Evolutionary conservation across 2,888 invertebrate species (phyloP), one percentile per base, ranked within the genome.

Genomic region (Cataglyphis rosenhaueri): DNA sequence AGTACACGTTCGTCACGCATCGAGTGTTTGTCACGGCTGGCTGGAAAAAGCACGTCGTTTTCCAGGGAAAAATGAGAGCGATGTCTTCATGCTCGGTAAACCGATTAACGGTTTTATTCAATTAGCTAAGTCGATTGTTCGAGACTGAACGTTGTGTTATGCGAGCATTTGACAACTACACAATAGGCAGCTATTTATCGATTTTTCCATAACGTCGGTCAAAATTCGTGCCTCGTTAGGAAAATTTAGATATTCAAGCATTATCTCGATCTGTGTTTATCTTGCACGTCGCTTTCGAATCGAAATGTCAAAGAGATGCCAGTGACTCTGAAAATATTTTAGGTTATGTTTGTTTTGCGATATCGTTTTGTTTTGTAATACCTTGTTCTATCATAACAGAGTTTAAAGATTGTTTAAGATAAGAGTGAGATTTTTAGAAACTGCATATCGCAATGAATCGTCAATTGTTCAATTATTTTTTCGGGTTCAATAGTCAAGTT

Each of bases 341-440:
- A 87, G 87, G 87, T 87, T 87, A 87, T 88, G 87, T 88, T 88
- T 84, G 82, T 81, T 48, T 44, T 88, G 70, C 18, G 29, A 66
- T 18, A 10, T 1, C 15, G 55, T 66, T n/a, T 25, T 41, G 76
- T 68, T 68, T 41, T 12, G n/a, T 8, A 3, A 6, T 8, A n/a
- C 15, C 18, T 5, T 44, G 5, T 15, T 15, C 48, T 48, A n/a
- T 18, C n/a, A 8, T n/a, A 48, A n/a, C 8, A 1, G 25, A 25
- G 18, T 0, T 48, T 38, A 41, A n/a, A 1, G 18, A n/a, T 44
- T 12, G 12, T 21, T n/a, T 8, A 32, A 32, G 32, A 6, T 32
- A 41, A 64, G 32, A 32, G 62, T 44, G 21, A 21, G 10, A 48
- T 48, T n/a, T 61, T 3, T 18, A 18, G 10, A 18, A 8, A n/a